These are phyloP conservation scores for Cryptotermes secundus DNA, from an alignment of 1,140 invertebrate genomes.

Conservation along the genomic window DNA sequence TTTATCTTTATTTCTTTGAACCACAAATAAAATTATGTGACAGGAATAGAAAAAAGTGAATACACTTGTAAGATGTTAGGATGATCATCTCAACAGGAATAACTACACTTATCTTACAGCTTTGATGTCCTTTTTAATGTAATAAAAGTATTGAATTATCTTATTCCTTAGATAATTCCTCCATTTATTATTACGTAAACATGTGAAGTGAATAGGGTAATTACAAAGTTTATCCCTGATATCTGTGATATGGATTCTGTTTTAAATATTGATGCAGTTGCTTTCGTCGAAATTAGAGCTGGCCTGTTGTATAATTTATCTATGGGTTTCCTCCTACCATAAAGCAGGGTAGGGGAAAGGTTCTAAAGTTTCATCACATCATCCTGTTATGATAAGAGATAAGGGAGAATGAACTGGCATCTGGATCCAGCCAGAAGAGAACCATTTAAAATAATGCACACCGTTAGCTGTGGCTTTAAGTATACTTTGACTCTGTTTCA, in stretches of 20 bases:
- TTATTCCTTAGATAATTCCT: no score
- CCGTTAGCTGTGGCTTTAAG: background rate
- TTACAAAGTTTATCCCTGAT: background rate
- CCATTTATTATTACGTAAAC: no score
- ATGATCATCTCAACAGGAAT: no score
- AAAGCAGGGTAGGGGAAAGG: background rate
- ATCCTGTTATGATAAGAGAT: constrained; percentile 14
- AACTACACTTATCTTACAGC: no score
- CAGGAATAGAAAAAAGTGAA: no score
- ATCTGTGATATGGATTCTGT: background rate
- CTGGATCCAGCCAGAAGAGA: background rate
- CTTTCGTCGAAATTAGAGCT: background rate
- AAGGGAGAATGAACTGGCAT: background rate
- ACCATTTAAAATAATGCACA: background rate
- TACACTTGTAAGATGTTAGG: no score
- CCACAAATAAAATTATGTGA: no score
- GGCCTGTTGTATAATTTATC: background rate
- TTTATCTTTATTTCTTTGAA: no score
- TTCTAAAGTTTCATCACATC: background rate
- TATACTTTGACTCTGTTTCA: background rate
- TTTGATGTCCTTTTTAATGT: no score
- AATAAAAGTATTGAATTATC: no score
- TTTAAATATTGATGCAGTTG: background rate
- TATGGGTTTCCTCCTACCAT: background rate
- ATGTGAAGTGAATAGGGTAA: no score